These are phyloP conservation scores for Cairina moschata DNA, from an alignment of 2,113 vertebrate species.

Conservation along the genomic window DNA sequence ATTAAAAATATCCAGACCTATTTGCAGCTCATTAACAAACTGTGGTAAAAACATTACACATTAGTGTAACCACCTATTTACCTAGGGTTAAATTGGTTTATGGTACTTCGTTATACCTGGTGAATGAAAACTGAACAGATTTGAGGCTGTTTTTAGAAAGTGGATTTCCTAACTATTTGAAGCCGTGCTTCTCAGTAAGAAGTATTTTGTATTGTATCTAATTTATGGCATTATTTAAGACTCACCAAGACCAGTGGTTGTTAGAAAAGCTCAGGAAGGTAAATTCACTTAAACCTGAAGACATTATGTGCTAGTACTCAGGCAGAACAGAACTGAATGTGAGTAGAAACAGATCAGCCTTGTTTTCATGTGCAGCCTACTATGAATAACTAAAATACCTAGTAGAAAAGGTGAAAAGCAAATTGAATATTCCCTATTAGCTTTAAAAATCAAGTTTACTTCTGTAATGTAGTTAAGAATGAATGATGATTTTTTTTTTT, in stretches of 20 bases:
- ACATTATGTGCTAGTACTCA: neutral
- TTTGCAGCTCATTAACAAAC: neutral
- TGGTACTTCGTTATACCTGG: neutral
- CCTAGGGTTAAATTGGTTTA: neutral
- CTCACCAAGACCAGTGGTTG: neutral
- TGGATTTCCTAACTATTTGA: neutral
- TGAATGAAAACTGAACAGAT: neutral
- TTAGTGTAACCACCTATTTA: neutral
- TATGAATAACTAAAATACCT: neutral
- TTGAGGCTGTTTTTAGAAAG: neutral
- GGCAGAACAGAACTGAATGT: neutral
- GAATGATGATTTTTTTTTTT: neutral
- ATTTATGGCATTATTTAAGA: neutral
- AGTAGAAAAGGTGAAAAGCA: neutral
- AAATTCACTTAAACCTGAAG: neutral
- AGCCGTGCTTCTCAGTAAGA: neutral
- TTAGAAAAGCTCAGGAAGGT: neutral
- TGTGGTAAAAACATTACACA: neutral
- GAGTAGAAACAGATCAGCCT: neutral
- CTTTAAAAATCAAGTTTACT: neutral
- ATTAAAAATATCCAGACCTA: neutral
- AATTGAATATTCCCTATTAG: neutral
- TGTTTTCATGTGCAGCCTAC: neutral
- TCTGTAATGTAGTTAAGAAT: neutral
- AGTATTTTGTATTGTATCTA: neutral